Conservation (phyloP, 2,888 invertebrate species). For the Molanna angustata region DNA sequence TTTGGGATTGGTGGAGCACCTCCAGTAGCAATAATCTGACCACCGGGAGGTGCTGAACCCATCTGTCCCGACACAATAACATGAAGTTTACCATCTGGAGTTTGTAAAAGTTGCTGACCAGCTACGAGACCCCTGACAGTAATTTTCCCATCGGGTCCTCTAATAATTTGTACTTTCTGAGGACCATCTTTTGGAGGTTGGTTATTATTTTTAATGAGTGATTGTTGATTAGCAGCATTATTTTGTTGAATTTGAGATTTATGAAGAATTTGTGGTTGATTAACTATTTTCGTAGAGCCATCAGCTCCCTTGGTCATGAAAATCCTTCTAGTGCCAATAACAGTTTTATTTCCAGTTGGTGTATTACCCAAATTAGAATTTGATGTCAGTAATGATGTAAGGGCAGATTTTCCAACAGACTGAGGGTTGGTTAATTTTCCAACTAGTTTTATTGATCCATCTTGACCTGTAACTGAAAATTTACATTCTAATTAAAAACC, state of each 20-base stretch:
- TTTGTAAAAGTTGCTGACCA: slow-evolving; percentile 89
- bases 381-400: slow-evolving; percentile 64
- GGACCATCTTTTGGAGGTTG: slow-evolving; percentile 51
- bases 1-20: slow-evolving; percentile 29
- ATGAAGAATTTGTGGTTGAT: slow-evolving; percentile 57
- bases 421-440: slow-evolving; percentile 63
- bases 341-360: slow-evolving; percentile 60
- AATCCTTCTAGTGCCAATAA: slow-evolving; percentile 64
- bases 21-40: slow-evolving; percentile 45
- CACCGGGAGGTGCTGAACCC: slow-evolving; percentile 49
- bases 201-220: slow-evolving; percentile 49
- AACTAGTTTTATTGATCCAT: slow-evolving; percentile 64
- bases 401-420: slow-evolving; percentile 60
- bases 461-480: slow-evolving; percentile 49
- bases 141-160: slow-evolving; percentile 86
- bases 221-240: slow-evolving; percentile 41
- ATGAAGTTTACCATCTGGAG: slow-evolving; percentile 91
- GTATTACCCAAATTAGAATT: slow-evolving; percentile 45
- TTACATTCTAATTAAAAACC: too few species aligned
- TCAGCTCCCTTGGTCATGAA: slow-evolving; percentile 75
- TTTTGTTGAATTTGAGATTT: slow-evolving; percentile 46
- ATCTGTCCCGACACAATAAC: slow-evolving; percentile 69
- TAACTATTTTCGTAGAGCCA: slow-evolving; percentile 63
- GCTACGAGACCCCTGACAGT: slow-evolving; percentile 89
- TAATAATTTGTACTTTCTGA: slow-evolving; percentile 87